A percentile compares a stretch with the other conserved stretches of the same genome.
These are phyloP conservation scores for Rhea americana DNA, from an alignment of 2,113 vertebrate species.

Conservation along the genomic window DNA sequence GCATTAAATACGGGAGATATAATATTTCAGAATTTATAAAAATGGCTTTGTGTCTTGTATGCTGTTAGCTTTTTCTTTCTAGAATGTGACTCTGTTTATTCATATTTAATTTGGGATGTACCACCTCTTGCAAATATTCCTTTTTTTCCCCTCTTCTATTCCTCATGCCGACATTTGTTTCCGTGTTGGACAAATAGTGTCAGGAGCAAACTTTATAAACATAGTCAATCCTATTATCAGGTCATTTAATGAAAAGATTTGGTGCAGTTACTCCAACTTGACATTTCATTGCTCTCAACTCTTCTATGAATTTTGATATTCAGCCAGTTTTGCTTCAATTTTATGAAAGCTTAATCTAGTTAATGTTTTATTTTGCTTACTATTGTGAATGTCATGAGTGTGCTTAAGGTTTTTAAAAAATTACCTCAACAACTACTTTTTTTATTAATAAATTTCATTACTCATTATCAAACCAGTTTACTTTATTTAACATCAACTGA, in stretches of 20 bases:
- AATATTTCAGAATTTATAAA: neutral
- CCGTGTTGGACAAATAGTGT: neutral
- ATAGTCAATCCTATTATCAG: neutral
- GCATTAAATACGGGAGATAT: neutral
- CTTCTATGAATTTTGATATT: neutral
- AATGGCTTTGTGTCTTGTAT: neutral
- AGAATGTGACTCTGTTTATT: neutral
- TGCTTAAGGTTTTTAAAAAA: neutral
- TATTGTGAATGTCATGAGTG: neutral
- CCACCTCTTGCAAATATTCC: neutral
- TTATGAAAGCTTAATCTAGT: neutral
- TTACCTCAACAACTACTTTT: neutral
- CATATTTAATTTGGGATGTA: neutral
- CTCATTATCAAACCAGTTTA: fast-evolving
- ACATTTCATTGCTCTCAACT: neutral
- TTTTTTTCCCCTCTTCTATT: neutral
- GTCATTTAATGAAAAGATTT: neutral
- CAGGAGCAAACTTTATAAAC: neutral
- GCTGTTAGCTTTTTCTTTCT: neutral
- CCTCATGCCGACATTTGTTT: neutral
- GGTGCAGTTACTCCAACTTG: neutral
- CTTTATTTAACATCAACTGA: neutral
- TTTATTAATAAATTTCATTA: neutral
- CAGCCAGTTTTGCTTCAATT: neutral
- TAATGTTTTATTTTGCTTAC: neutral